Evolutionary conservation across 2,113 vertebrate species (phyloP).

Genomic region (Sterna hirundo): DNA sequence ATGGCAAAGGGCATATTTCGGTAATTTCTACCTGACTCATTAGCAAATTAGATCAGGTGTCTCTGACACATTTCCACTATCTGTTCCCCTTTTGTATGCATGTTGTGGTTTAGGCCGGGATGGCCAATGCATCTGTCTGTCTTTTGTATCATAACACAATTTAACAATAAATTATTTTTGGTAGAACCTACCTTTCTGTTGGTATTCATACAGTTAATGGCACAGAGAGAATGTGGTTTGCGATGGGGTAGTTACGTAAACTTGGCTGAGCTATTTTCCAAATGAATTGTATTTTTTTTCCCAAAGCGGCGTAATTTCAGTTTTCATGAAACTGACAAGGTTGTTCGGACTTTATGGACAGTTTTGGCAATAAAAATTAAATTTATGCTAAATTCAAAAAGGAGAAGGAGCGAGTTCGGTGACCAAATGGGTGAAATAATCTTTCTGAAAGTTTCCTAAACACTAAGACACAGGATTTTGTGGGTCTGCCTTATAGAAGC

Average conservation of each 20-base stretch:
- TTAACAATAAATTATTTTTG: neutral
- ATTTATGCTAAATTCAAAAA: neutral
- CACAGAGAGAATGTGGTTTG: neutral
- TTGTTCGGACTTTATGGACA: neutral
- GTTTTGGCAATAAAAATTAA: neutral
- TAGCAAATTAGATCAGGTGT: neutral
- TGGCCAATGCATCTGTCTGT: neutral
- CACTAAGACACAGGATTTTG: neutral
- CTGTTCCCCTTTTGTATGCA: neutral
- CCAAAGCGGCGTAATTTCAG: neutral
- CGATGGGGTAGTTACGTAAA: neutral
- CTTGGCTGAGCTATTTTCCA: neutral
- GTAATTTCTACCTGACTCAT: neutral
- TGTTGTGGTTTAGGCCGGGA: too few relatives aligned
- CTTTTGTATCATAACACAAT: neutral
- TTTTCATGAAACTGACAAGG: neutral
- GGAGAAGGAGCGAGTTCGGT: neutral
- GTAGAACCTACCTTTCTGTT: neutral
- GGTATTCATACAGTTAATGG: neutral
- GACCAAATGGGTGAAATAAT: neutral
- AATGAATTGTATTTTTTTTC: neutral
- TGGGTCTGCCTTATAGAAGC: neutral
- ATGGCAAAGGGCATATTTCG: neutral
- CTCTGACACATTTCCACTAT: neutral
- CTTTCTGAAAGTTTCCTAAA: neutral